These are phyloP conservation scores for Spea hammondii DNA, from an alignment of 2,797 vertebrate genomes.

Conservation along the genomic window DNA sequence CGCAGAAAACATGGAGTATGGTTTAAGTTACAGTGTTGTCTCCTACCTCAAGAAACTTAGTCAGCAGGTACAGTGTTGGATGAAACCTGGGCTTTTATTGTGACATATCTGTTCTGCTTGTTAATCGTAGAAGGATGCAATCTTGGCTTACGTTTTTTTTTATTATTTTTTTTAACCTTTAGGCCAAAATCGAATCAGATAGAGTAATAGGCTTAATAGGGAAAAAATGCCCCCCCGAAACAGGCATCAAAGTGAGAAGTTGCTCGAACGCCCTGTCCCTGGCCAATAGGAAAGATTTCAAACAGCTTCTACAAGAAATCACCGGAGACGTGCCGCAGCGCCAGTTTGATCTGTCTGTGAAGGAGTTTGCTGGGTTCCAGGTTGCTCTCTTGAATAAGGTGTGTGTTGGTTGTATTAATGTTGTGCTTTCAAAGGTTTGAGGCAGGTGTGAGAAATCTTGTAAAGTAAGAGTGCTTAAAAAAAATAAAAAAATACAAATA, in stretches of 20 bases:
- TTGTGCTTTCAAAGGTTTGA: too few relatives aligned
- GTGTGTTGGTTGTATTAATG: constrained; percentile 45
- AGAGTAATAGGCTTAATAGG: constrained; percentile 87
- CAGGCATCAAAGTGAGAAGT: constrained; percentile 89
- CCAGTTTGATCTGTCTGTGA: constrained; percentile 85
- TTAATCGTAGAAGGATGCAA: too few relatives aligned
- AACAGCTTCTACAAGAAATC: constrained; percentile 86
- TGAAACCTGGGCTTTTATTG: background rate
- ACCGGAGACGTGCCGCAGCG: constrained; percentile 78
- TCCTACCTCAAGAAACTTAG: constrained; percentile 80
- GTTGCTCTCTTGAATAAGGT: constrained; percentile 91
- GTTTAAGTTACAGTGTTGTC: constrained; percentile 79
- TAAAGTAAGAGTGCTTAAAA: too few relatives aligned
- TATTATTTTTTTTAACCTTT: constrained; percentile 11
- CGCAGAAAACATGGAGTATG: constrained; percentile 77
- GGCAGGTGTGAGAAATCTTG: too few relatives aligned
- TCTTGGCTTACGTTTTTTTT: too few relatives aligned
- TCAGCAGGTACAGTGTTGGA: constrained; percentile 68
- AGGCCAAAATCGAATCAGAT: constrained; percentile 95
- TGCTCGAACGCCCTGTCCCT: constrained; percentile 78
- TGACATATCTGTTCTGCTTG: background rate
- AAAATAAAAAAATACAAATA: too few relatives aligned
- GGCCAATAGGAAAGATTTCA: constrained; percentile 86
- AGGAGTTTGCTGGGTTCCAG: constrained; percentile 94
- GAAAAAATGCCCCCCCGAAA: constrained; percentile 81